These are phyloP conservation scores for Danionella dracula DNA, from an alignment of 2,797 vertebrate genomes.

Conservation along the genomic window DNA sequence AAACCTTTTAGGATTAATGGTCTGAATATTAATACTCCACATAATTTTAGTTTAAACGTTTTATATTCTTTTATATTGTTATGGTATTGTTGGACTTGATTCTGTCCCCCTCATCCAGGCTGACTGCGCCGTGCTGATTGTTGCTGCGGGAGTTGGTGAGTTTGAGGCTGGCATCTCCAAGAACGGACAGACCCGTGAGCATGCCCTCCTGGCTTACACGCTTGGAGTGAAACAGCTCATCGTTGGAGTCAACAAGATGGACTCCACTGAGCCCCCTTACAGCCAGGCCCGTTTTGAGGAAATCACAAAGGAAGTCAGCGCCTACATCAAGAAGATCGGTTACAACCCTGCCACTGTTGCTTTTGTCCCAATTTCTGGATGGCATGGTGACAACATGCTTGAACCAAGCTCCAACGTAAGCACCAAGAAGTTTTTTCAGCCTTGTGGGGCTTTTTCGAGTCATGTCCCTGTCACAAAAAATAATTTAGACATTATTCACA, in stretches of 20 bases:
- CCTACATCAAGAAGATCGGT: constrained; percentile 80
- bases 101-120: constrained; percentile 53
- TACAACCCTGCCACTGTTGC: constrained; percentile 72
- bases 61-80: no score
- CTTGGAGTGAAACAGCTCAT: constrained; percentile 76
- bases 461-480: no score
- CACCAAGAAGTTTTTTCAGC: not conserved
- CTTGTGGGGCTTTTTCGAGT: no score
- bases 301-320: constrained; percentile 75
- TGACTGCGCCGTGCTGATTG: constrained; percentile 75
- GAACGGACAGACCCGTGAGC: constrained; percentile 78
- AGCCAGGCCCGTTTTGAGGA: constrained; percentile 73
- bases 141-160: constrained; percentile 75
- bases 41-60: no score
- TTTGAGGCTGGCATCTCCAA: constrained; percentile 79
- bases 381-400: constrained; percentile 82
- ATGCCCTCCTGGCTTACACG: constrained; percentile 73
- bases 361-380: constrained; percentile 76
- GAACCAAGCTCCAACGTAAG: constrained; percentile 67
- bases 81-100: no score
- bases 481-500: no score
- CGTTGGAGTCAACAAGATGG: constrained; percentile 79
- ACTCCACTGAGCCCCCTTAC: constrained; percentile 77
- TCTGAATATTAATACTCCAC: no score
- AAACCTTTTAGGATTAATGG: no score